Percentiles rank a stretch among this genome's conserved stretches.
Conservation (phyloP, 92 coral and sea anemone species). For the Muricea muricata region DNA sequence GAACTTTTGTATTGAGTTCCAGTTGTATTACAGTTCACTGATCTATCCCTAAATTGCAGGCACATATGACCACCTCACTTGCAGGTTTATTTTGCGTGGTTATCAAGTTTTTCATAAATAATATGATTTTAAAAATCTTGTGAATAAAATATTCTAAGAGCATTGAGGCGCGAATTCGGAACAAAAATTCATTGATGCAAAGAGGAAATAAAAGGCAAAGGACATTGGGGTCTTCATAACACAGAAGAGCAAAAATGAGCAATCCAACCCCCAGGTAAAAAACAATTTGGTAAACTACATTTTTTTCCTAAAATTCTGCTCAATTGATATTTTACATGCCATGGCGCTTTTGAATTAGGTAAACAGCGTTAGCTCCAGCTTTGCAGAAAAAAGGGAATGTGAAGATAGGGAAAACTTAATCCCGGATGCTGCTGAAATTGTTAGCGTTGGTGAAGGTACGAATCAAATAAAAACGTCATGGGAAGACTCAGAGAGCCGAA, state of each 20-base stretch:
- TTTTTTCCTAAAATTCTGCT: background rate
- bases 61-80: too few relatives aligned
- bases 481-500: background rate
- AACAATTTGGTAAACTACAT: background rate
- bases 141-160: too few relatives aligned
- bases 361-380: too few relatives aligned
- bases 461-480: background rate
- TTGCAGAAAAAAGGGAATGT: background rate
- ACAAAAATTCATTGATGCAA: background rate
- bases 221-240: background rate
- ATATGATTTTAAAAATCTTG: too few relatives aligned
- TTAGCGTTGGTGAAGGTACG: background rate
- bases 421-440: background rate
- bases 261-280: background rate
- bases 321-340: background rate
- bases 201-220: background rate
- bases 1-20: too few relatives aligned
- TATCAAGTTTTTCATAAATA: too few relatives aligned
- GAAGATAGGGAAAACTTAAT: background rate
- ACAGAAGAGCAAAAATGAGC: background rate
- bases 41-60: too few relatives aligned
- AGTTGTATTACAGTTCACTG: too few relatives aligned
- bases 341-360: background rate
- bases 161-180: too few relatives aligned
- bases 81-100: too few relatives aligned